Percentiles rank a stretch among this genome's conserved stretches.
These are phyloP conservation scores for Arremon aurantiirostris DNA, from an alignment of 2,797 vertebrate species.

Conservation along the genomic window DNA sequence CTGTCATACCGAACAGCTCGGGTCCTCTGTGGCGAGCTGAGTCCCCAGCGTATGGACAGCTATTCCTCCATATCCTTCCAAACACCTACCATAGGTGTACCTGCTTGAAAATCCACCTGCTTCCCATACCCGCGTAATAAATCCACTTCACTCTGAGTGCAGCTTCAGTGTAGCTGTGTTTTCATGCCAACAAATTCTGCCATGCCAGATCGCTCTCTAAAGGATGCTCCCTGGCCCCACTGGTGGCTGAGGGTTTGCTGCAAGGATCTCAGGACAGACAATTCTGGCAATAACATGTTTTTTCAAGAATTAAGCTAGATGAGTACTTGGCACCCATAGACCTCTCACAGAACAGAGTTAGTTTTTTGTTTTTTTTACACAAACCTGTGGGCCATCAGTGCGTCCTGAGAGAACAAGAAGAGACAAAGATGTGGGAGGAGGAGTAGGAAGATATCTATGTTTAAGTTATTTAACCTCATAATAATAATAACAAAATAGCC, in stretches of 20 bases:
- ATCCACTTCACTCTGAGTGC: neutral
- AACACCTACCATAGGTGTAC: neutral
- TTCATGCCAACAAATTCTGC: accelerated
- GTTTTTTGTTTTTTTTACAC: neutral
- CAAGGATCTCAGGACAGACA: neutral
- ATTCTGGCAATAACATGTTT: neutral
- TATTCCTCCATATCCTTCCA: neutral
- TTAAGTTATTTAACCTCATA: slow-evolving; percentile 21
- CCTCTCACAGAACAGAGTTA: neutral
- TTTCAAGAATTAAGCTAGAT: neutral
- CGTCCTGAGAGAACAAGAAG: neutral
- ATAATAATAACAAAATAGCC: slow-evolving; percentile 41
- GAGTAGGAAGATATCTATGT: slow-evolving; percentile 35
- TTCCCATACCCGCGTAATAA: neutral
- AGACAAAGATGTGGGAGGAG: slow-evolving; percentile 16
- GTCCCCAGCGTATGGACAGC: accelerated
- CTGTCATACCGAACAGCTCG: accelerated
- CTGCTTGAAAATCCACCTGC: neutral
- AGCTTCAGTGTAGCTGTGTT: neutral
- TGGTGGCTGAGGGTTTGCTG: neutral
- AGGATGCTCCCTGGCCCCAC: neutral
- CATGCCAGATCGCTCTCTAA: accelerated
- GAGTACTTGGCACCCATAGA: neutral
- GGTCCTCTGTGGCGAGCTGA: neutral
- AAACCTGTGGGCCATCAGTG: neutral